phyloP scores from a whole-genome alignment of 1,140 invertebrate species.

The Aradophagus sp. region DNA sequence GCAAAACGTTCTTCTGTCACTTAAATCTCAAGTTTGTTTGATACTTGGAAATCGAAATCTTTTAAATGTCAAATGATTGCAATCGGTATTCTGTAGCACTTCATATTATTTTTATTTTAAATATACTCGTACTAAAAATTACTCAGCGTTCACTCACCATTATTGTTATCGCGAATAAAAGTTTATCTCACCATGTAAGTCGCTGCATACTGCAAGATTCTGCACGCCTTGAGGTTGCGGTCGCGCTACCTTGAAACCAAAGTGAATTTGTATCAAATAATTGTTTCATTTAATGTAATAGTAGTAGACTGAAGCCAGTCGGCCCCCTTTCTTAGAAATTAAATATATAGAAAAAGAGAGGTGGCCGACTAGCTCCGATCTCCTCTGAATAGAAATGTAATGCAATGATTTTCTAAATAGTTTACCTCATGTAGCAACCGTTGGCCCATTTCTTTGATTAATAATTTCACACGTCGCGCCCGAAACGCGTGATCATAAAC shows the following conservation, averaged over 20 bases:
- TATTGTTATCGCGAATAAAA: conserved; percentile 15
- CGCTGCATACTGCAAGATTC: conserved; percentile 26
- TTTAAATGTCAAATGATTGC: too few relatives aligned
- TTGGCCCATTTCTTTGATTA: conserved; percentile 78
- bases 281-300: too few relatives aligned
- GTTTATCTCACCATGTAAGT: conserved; percentile 22
- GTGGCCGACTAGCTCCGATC: too few relatives aligned
- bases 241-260: conserved; percentile 22
- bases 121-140: too few relatives aligned
- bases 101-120: conserved; percentile 10
- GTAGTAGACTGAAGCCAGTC: too few relatives aligned
- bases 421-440: conserved; percentile 77
- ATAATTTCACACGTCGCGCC: conserved; percentile 78
- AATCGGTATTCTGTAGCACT: conserved; percentile 20
- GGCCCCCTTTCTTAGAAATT: too few relatives aligned
- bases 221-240: conserved; percentile 24
- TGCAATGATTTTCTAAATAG: conserved; percentile 41
- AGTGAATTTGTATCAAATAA: not conserved
- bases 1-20: too few relatives aligned
- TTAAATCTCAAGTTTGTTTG: too few relatives aligned
- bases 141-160: not conserved
- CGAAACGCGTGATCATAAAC: conserved; percentile 77
- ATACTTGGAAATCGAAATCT: too few relatives aligned
- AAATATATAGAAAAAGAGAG: not conserved
- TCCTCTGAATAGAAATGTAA: too few relatives aligned